Percentiles rank a stretch among this genome's conserved stretches.
These are phyloP conservation scores for Pituophis catenifer DNA, from an alignment of 2,113 vertebrate genomes.

Conservation along the genomic window DNA sequence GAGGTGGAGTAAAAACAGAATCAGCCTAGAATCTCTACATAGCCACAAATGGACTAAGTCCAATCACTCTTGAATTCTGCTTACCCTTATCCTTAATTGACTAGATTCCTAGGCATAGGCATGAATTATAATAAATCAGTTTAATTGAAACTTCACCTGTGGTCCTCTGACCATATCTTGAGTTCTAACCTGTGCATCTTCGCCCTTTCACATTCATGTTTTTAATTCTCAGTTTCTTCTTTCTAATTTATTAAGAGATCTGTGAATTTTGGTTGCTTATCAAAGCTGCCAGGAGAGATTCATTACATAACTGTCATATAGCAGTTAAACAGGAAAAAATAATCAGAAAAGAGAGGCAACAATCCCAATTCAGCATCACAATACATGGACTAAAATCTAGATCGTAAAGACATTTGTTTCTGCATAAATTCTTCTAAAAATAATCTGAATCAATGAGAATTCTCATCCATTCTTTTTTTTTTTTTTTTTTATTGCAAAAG, in stretches of 20 bases:
- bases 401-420: not conserved
- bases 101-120: too few species aligned
- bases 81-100: too few species aligned
- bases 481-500: too few species aligned
- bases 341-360: not conserved
- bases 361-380: not conserved
- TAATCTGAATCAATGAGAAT: not conserved
- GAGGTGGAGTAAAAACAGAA: too few species aligned
- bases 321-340: not conserved
- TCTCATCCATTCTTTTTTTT: too few species aligned
- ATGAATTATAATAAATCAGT: too few species aligned
- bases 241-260: not conserved
- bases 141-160: too few species aligned
- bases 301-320: not conserved
- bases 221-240: not conserved
- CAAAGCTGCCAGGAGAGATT: not conserved
- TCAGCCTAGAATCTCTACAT: too few species aligned
- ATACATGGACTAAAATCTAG: not conserved
- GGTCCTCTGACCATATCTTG: not conserved
- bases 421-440: not conserved
- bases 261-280: not conserved
- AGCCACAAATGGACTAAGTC: too few species aligned
- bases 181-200: not conserved
- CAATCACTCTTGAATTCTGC: too few species aligned
- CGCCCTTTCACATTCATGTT: not conserved